phyloP scores from a whole-genome alignment of 2,888 invertebrate species.

The Siphonodentalium dalli region DNA sequence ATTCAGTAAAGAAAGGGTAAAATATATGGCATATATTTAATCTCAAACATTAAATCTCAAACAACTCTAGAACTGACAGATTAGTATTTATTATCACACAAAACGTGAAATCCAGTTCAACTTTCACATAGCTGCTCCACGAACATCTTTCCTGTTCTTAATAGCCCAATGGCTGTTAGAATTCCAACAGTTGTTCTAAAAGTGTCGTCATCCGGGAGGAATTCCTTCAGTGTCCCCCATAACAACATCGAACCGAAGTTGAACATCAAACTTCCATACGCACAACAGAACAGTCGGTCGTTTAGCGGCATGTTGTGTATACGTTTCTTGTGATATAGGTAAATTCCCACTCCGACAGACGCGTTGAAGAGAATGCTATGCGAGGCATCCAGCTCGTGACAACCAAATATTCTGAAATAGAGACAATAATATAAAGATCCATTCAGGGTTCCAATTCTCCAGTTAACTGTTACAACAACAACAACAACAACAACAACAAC shows the following conservation, averaged over 20 bases:
- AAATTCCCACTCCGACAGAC: slow-evolving; percentile 82
- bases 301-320: slow-evolving; percentile 72
- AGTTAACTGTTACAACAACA: not conserved
- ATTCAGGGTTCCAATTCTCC: not conserved
- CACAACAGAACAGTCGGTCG: slow-evolving; percentile 73
- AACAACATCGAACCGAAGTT: slow-evolving; percentile 87
- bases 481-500: no score
- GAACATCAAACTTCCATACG: slow-evolving; percentile 72
- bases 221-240: slow-evolving; percentile 85
- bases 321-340: slow-evolving; percentile 82
- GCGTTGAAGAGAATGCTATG: slow-evolving; percentile 83
- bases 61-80: no score
- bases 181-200: slow-evolving; percentile 76
- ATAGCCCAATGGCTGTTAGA: no score
- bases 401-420: slow-evolving; percentile 61
- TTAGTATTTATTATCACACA: no score
- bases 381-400: slow-evolving; percentile 56
- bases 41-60: no score
- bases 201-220: slow-evolving; percentile 76
- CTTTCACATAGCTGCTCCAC: no score
- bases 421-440: slow-evolving; percentile 13
- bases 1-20: no score
- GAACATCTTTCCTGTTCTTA: no score
- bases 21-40: no score
- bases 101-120: no score